Evolutionary conservation across 2,888 invertebrate genomes (phyloP), one percentile per base, ranked within the genome.

Genomic region (Acrobasis suavella): DNA sequence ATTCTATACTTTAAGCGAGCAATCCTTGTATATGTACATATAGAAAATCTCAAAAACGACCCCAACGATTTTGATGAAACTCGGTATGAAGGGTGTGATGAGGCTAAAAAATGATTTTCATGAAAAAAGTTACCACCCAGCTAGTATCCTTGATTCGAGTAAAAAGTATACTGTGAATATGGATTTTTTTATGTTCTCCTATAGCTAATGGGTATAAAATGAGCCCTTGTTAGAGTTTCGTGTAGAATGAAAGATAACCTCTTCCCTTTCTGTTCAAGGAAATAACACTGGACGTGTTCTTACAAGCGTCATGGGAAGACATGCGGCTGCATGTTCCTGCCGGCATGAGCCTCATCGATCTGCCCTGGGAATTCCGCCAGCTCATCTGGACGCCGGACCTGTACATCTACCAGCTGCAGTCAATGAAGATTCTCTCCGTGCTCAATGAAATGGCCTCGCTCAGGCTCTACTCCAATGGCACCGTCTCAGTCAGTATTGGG

Each of bases 401-500:
- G 64, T 94, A 94, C 87, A 94, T 94, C 82, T 89, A 94, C 84
- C 94, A 94, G 80, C 86, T 94, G 65, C 91, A 94, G 75, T 94
- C 94, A 64, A 94, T 94, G 94, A 88, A 91, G 78, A 93, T 94
- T 63, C 86, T 94, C 60, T 93, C 93, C 58, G 91, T 94, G 66
- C 93, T 94, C 64, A 94, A 94, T 72, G 94, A 94, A 80, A 94
- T 94, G 91, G 93, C 94, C 37, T 94, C 94, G 14, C 83, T 94
- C 66, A 87, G 94, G 71, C 88, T 94, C 52, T 94, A 94, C 81
- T 85, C 89, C 69, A 94, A 94, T 83, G 93, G 93, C 85, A 94
- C 94, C 79, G 91, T 94, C 81, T 93, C 94, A 81, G 93, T 94
- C 85, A 94, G 93, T 91, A 94, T 94, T 82, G 94, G 94, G 94